Conservation (phyloP, 2,797 vertebrate genomes). For the Darevskia nairensis region DNA sequence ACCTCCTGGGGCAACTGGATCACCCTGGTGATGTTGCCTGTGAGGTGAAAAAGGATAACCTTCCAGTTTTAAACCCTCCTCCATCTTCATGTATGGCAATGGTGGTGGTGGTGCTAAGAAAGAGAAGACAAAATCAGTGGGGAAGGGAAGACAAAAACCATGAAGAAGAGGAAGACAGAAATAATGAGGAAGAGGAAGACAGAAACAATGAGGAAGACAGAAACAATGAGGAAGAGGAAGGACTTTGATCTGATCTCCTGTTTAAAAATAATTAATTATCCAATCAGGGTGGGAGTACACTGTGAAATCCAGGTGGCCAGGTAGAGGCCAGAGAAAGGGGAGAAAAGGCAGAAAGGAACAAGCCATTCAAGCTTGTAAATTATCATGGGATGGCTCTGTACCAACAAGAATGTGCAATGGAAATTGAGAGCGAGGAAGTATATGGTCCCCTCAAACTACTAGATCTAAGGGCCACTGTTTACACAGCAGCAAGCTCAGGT, state of each 20-base stretch:
- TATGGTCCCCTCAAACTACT: neutral
- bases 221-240: neutral
- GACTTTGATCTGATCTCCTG: neutral
- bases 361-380: neutral
- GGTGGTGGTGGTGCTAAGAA: neutral
- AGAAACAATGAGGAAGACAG: too few species aligned
- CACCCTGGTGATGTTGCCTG: neutral
- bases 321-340: neutral
- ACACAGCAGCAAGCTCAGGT: neutral
- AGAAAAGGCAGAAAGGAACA: neutral
- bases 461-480: neutral
- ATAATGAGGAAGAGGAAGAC: neutral
- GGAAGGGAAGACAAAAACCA: neutral
- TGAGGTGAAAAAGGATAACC: neutral
- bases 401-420: neutral
- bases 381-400: neutral
- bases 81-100: neutral
- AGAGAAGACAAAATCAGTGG: neutral
- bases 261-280: neutral
- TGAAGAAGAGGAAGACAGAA: too few species aligned
- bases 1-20: neutral
- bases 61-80: neutral
- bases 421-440: neutral
- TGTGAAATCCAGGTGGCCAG: neutral
- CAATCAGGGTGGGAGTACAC: too few species aligned